These are phyloP conservation scores for Colius striatus DNA, from an alignment of 2,113 vertebrate species.

Conservation along the genomic window DNA sequence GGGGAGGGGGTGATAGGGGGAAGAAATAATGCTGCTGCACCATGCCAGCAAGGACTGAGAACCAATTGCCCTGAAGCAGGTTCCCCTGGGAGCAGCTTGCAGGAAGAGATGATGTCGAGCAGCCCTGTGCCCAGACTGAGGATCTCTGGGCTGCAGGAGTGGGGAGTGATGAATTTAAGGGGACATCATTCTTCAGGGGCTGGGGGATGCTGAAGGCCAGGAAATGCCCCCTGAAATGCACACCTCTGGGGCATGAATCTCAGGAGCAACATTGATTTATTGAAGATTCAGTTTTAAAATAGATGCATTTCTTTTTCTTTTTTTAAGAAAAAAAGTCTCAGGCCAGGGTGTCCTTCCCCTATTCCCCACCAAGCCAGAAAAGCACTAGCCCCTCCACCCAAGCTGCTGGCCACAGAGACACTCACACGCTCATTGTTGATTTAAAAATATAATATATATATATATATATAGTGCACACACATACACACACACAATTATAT, in stretches of 20 bases:
- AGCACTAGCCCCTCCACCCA: neutral
- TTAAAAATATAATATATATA: slow-evolving; percentile 60
- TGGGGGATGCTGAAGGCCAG: neutral
- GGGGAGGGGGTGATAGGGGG: rapidly evolving
- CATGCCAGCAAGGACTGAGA: neutral
- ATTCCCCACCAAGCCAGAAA: neutral
- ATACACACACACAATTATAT: slow-evolving; percentile 54
- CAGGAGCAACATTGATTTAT: neutral
- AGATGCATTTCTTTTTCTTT: neutral
- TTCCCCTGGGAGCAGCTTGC: neutral
- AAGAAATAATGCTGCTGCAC: rapidly evolving
- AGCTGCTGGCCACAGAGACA: slow-evolving; percentile 11
- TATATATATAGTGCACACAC: slow-evolving; percentile 19
- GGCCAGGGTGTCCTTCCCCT: neutral
- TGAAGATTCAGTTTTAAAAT: slow-evolving; percentile 12
- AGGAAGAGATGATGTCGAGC: neutral
- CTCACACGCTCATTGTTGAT: slow-evolving; percentile 31
- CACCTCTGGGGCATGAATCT: neutral
- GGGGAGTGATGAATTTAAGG: neutral
- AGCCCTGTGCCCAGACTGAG: neutral
- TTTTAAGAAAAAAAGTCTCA: neutral
- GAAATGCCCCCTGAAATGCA: slow-evolving; percentile 13
- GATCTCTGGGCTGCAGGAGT: neutral
- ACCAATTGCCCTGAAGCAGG: neutral
- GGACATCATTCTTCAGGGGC: neutral